Percentiles rank a stretch among this genome's conserved stretches.
Evolutionary conservation across 2,113 vertebrate genomes (phyloP).

Genomic region (Polypterus senegalus): DNA sequence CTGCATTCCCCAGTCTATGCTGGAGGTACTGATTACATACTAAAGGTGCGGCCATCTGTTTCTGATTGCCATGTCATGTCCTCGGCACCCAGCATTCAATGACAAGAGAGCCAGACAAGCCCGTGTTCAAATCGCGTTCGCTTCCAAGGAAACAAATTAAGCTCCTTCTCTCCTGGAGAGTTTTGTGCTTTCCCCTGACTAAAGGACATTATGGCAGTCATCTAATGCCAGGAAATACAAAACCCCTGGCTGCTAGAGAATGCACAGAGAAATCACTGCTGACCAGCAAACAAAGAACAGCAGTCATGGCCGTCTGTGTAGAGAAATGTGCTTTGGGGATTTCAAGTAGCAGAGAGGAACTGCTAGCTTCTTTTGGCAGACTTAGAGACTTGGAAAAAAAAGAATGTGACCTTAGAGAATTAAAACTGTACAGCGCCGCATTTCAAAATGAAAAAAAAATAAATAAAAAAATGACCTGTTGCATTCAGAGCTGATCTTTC

Average conservation of each 20-base stretch:
- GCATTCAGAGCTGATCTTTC: no score
- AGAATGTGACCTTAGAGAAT: no score
- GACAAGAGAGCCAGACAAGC: constrained; percentile 28
- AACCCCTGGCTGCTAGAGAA: constrained; percentile 30
- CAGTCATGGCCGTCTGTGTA: constrained; percentile 14
- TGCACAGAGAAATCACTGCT: constrained; percentile 29
- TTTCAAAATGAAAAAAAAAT: no score
- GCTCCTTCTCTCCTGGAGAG: constrained; percentile 31
- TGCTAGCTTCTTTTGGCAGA: neutral
- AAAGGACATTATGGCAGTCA: constrained; percentile 28
- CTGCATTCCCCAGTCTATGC: constrained; percentile 26
- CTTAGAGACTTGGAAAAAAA: no score
- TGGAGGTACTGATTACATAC: constrained; percentile 36
- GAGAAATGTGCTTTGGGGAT: constrained; percentile 10
- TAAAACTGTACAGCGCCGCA: no score
- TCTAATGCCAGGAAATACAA: constrained; percentile 40
- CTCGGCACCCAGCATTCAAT: constrained; percentile 31
- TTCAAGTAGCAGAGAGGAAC: neutral
- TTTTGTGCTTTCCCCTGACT: constrained; percentile 36
- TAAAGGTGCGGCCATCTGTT: constrained; percentile 45
- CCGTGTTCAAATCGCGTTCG: constrained; percentile 36
- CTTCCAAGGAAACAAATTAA: constrained; percentile 49
- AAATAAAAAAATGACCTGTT: no score
- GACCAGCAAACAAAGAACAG: constrained; percentile 30
- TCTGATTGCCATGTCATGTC: constrained; percentile 51